Evolutionary conservation across 2,113 vertebrate species (phyloP), one percentile per base, ranked within the genome.

Genomic region (Machaerirhynchus nigripectus): DNA sequence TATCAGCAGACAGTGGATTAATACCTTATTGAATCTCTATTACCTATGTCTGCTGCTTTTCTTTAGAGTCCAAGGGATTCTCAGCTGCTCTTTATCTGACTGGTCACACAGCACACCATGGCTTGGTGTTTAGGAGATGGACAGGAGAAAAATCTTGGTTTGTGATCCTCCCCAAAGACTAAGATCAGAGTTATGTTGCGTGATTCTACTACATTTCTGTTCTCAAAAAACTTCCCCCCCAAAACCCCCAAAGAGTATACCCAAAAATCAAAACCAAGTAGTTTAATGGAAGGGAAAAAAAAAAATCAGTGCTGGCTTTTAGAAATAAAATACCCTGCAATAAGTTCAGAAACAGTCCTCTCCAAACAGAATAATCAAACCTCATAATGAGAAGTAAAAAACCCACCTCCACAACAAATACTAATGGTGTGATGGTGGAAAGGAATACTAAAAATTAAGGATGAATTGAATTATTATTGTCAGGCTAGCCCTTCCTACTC

Each of bases 201-300:
- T 39, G 82, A 67, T 87, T 79, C 61, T 55, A 27, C 30, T 39
- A 46, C 3, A 52, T 46, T 80, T 42, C 16, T 60, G 20, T 56
- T 37, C 17, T 82, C 26, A 21, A 22, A 61, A 73, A 73, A n/a
- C n/a, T n/a, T n/a, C n/a, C n/a, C n/a, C 8, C 23, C 19, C 4
- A 15, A 53, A 23, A 0, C 2, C 15, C 3, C 8, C 7, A 57
- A 44, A n/a, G 0, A 67, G 4, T n/a, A 28, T 2, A 35, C 10
- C 3, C 21, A 44, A 46, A 21, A 63, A 63, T 3, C 47, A 76
- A 86, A 55, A 10, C 13, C 26, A 46, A 13, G 8, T 15, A 52
- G 4, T 13, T 44, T 31, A 50, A 49, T 4, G 14, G 13, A 28
- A 35, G 1, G 2, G 5, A 6, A 28, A 24, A 27, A 6, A 23